Percentiles rank a stretch among this genome's conserved stretches.
These are phyloP conservation scores for Drosophila lacteicornis DNA, from an alignment of 1,140 invertebrate genomes.

Conservation along the genomic window DNA sequence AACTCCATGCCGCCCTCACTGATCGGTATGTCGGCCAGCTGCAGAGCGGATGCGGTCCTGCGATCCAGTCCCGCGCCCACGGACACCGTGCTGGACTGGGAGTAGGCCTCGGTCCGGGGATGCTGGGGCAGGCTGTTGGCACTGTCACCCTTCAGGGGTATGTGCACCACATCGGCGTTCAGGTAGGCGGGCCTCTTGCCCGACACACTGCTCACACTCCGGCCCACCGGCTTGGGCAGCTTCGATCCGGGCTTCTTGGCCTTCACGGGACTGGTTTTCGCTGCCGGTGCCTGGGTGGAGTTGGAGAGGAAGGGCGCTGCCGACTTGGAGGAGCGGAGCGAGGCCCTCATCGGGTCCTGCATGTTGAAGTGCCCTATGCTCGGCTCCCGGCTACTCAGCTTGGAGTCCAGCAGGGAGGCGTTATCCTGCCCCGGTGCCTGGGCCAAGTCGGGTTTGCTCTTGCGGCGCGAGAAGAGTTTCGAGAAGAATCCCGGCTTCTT, in stretches of 20 bases:
- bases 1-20: slow-evolving; percentile 84
- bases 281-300: not conserved
- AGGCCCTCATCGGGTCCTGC: slow-evolving; percentile 71
- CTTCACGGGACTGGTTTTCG: slow-evolving; percentile 60
- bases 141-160: slow-evolving; percentile 87
- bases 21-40: slow-evolving; percentile 82
- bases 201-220: slow-evolving; percentile 87
- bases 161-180: slow-evolving; percentile 86
- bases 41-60: slow-evolving; percentile 81
- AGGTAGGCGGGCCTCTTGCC: slow-evolving; percentile 85
- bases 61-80: slow-evolving; percentile 74
- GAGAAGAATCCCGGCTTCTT: slow-evolving; percentile 89
- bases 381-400: slow-evolving; percentile 63
- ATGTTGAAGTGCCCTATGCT: slow-evolving; percentile 63
- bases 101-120: slow-evolving; percentile 65
- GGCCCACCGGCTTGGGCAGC: slow-evolving; percentile 85
- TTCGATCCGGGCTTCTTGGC: slow-evolving; percentile 46
- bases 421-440: slow-evolving; percentile 39
- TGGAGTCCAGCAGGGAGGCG: slow-evolving; percentile 36
- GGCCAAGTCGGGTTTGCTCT: slow-evolving; percentile 84
- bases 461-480: slow-evolving; percentile 87
- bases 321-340: slow-evolving; percentile 65
- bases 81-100: slow-evolving; percentile 78
- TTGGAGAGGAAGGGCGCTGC: slow-evolving; percentile 31
- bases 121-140: slow-evolving; percentile 72